phyloP scores from a whole-genome alignment of 2,113 vertebrate genomes.

The Syngnathus scovelli region DNA sequence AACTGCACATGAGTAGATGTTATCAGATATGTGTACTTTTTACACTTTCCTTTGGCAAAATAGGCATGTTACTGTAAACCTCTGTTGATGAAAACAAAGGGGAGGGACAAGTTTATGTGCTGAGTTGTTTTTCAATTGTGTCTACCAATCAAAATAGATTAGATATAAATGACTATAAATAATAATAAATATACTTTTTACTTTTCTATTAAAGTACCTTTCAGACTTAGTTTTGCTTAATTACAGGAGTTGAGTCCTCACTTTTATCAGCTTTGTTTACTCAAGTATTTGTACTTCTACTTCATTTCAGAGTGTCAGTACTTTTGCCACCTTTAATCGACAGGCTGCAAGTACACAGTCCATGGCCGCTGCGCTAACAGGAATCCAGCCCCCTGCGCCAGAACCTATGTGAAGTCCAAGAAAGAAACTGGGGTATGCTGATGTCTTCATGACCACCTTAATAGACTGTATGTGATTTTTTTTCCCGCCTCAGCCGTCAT shows the following conservation, averaged over 20 bases:
- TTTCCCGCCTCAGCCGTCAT: background rate
- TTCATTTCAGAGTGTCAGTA: background rate
- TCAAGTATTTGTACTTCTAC: background rate
- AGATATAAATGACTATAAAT: background rate
- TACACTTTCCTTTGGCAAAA: background rate
- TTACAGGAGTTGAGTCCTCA: background rate
- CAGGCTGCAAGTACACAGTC: conserved; percentile 88
- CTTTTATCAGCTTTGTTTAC: background rate
- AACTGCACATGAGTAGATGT: background rate
- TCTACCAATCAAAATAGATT: too few relatives aligned
- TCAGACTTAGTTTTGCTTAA: background rate
- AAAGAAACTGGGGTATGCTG: conserved; percentile 82
- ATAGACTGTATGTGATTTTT: background rate
- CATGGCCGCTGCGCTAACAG: conserved; percentile 87
- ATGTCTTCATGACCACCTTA: conserved; percentile 21
- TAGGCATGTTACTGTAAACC: too few relatives aligned
- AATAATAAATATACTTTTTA: too few relatives aligned
- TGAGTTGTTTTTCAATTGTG: too few relatives aligned
- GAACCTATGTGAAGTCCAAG: conserved; percentile 88
- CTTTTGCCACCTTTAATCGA: background rate
- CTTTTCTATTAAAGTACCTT: background rate
- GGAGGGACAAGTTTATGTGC: too few relatives aligned
- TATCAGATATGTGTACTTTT: too few relatives aligned
- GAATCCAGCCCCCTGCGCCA: conserved; percentile 77
- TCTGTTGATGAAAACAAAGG: too few relatives aligned